phyloP scores from a whole-genome alignment of 2,888 invertebrate species.

The Thymelicus acteon region DNA sequence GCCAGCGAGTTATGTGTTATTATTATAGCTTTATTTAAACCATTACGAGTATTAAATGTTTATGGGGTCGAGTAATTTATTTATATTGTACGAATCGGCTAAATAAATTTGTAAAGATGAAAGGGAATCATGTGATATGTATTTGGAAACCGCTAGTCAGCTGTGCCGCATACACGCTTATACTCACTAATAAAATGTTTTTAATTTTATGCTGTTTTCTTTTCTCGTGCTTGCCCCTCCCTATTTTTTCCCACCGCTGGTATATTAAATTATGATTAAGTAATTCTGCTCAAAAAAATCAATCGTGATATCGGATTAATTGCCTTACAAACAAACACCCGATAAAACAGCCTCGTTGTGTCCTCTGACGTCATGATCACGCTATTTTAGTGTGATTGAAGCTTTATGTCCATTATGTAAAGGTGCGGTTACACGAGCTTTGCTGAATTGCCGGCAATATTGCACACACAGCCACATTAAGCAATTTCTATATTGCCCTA shows the following conservation, averaged over 20 bases:
- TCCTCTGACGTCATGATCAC: no score
- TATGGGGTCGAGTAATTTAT: slow-evolving; percentile 40
- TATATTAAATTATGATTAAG: neutral
- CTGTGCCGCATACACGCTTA: slow-evolving; percentile 82
- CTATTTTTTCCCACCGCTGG: neutral
- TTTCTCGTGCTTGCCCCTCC: slow-evolving; percentile 40
- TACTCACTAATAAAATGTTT: slow-evolving; percentile 80
- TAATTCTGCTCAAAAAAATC: no score
- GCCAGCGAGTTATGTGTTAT: slow-evolving; percentile 16
- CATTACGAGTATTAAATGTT: slow-evolving; percentile 31
- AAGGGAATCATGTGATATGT: slow-evolving; percentile 76
- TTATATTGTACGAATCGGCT: slow-evolving; percentile 46
- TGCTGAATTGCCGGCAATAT: no score
- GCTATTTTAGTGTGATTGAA: no score
- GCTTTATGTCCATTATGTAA: no score
- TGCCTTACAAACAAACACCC: no score
- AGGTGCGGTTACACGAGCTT: no score
- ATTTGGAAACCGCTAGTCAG: slow-evolving; percentile 80
- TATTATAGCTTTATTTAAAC: slow-evolving; percentile 30
- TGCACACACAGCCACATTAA: no score
- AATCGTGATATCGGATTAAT: no score
- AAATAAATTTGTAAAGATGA: slow-evolving; percentile 51
- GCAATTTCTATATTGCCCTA: no score
- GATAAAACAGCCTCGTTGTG: no score
- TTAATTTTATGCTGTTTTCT: slow-evolving; percentile 57